Conservation (phyloP, 2,888 invertebrate genomes). For the Aphodius sticticus region DNA sequence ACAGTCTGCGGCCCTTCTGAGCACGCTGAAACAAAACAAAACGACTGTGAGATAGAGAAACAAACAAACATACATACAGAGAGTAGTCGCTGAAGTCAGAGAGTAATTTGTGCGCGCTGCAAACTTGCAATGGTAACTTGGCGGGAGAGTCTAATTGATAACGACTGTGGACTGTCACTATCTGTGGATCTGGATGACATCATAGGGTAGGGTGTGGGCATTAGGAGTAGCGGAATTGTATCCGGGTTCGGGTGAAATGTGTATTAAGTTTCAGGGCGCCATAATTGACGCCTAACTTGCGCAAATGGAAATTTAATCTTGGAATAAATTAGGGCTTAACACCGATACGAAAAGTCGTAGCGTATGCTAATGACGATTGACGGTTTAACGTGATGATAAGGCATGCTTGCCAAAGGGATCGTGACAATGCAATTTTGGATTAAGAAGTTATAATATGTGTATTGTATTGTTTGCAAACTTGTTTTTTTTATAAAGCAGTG, state of each 20-base stretch:
- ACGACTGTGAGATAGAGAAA: not conserved
- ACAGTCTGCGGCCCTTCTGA: slow-evolving; percentile 57
- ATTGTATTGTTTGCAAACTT: no score
- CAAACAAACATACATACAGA: not conserved
- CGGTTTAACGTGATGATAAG: not conserved
- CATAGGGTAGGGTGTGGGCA: not conserved
- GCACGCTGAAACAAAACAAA: slow-evolving; percentile 56
- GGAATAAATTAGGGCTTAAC: not conserved
- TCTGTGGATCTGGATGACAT: not conserved
- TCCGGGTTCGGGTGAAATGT: not conserved
- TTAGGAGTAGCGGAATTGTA: not conserved
- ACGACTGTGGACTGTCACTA: not conserved
- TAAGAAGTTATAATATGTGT: no score
- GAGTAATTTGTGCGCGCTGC: not conserved
- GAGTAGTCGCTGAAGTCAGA: not conserved
- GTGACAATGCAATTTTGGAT: no score
- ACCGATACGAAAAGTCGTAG: not conserved
- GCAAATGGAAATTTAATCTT: not conserved
- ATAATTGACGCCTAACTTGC: not conserved
- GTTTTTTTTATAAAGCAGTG: no score
- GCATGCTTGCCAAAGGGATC: not conserved
- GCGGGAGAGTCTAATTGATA: not conserved
- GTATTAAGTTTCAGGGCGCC: not conserved
- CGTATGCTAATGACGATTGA: not conserved
- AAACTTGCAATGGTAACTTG: not conserved